Percentiles rank a stretch among this genome's conserved stretches.
Evolutionary conservation across 2,797 vertebrate genomes (phyloP).

Genomic region (Anniella stebbinsi): DNA sequence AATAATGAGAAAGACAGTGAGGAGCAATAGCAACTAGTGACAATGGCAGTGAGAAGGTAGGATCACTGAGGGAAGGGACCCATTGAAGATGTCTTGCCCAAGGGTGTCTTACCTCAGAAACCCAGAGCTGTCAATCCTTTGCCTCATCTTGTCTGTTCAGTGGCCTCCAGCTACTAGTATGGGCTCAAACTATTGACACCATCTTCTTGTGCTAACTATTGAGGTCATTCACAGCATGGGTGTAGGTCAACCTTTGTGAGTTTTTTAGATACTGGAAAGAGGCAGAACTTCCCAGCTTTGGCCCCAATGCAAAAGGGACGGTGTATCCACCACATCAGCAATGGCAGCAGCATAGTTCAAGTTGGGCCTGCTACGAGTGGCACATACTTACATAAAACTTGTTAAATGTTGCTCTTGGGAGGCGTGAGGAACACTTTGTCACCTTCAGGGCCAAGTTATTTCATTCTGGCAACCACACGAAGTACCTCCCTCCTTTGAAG

Average conservation of each 20-base stretch:
- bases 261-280: background rate
- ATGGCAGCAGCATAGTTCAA: background rate
- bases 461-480: constrained; percentile 30
- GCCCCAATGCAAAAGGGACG: background rate
- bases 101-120: no score
- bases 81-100: no score
- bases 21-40: no score
- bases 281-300: background rate
- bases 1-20: no score
- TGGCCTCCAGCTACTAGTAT: no score
- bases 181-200: background rate
- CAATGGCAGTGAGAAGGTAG: no score
- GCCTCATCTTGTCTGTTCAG: no score
- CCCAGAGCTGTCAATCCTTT: no score
- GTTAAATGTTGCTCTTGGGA: background rate
- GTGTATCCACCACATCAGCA: background rate
- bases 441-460: background rate
- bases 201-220: background rate
- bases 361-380: background rate
- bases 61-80: no score
- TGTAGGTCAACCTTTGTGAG: background rate
- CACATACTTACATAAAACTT: background rate
- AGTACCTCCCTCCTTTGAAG: background rate
- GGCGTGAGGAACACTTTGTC: background rate
- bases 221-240: background rate